These are phyloP conservation scores for Darevskia mixta DNA, from an alignment of 2,797 vertebrate genomes.

Conservation along the genomic window DNA sequence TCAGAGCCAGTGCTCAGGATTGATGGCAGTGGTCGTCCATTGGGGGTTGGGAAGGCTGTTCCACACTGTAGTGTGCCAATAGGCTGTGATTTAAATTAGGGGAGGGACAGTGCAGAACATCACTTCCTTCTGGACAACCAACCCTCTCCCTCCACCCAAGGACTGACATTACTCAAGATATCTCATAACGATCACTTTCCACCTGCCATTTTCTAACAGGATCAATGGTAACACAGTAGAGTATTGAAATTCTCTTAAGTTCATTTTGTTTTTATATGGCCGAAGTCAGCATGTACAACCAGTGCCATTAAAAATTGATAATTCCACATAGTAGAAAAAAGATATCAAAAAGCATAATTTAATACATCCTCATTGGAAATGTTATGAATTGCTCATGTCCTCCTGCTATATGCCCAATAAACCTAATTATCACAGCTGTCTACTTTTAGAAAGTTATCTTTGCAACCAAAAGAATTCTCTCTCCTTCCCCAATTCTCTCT, in stretches of 20 bases:
- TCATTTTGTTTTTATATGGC: slow-evolving; percentile 68
- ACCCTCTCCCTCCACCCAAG: too few species aligned
- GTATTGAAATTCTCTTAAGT: slow-evolving; percentile 66
- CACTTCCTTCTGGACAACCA: not conserved
- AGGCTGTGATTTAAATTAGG: not conserved
- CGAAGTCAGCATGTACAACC: slow-evolving; percentile 55
- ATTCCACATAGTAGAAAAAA: slow-evolving; percentile 55
- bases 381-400: slow-evolving; percentile 61
- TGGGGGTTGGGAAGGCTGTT: too few species aligned
- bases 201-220: slow-evolving; percentile 43
- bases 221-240: slow-evolving; percentile 43
- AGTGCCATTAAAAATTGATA: slow-evolving; percentile 72
- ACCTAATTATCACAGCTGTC: slow-evolving; percentile 67
- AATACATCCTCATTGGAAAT: slow-evolving; percentile 69
- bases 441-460: slow-evolving; percentile 54
- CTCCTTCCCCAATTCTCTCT: not conserved
- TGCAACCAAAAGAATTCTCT: slow-evolving; percentile 31
- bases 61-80: not conserved
- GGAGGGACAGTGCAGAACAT: not conserved
- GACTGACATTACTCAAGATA: not conserved
- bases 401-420: slow-evolving; percentile 49
- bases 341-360: slow-evolving; percentile 78
- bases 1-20: too few species aligned
- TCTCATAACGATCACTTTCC: not conserved
- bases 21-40: too few species aligned